A percentile compares a stretch with the other conserved stretches of the same genome.
Conservation (phyloP, 2,113 vertebrate genomes). For the Ceratotherium simum region DNA sequence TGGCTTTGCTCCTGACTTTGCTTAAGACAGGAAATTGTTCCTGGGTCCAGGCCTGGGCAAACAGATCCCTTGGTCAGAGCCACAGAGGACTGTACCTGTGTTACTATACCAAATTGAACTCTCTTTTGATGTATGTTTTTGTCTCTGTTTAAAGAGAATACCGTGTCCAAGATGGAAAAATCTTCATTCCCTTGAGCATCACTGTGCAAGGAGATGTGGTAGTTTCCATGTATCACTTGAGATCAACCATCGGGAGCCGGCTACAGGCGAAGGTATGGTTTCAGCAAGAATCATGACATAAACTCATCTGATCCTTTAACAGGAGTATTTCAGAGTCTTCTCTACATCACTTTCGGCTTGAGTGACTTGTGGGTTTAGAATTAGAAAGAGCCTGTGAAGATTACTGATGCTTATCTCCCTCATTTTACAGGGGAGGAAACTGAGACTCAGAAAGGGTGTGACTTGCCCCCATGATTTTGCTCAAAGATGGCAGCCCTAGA, state of each 20-base stretch:
- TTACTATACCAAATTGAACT: not conserved
- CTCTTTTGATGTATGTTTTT: constrained; percentile 55
- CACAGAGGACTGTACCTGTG: not conserved
- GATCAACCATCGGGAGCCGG: constrained; percentile 96
- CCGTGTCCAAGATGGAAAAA: constrained; percentile 96
- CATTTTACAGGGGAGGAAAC: not conserved
- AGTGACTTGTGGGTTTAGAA: constrained; percentile 18
- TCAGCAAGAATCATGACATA: not conserved
- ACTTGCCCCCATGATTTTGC: not conserved
- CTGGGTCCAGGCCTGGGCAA: not conserved
- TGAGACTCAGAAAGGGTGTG: not conserved
- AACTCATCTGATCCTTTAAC: not conserved
- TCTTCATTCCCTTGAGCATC: constrained; percentile 94
- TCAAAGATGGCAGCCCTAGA: not conserved
- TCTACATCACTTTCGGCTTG: not conserved
- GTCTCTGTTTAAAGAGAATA: constrained; percentile 91
- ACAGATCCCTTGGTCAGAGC: not conserved
- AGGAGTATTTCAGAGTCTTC: not conserved
- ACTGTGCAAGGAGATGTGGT: constrained; percentile 97
- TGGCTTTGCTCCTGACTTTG: not conserved
- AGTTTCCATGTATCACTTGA: constrained; percentile 96
- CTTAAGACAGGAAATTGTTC: not conserved
- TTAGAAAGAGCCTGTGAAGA: not conserved
- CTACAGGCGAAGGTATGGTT: constrained; percentile 96
- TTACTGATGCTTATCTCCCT: not conserved